phyloP scores from a whole-genome alignment of 2,888 invertebrate species.

The Stictocephala bisonia region DNA sequence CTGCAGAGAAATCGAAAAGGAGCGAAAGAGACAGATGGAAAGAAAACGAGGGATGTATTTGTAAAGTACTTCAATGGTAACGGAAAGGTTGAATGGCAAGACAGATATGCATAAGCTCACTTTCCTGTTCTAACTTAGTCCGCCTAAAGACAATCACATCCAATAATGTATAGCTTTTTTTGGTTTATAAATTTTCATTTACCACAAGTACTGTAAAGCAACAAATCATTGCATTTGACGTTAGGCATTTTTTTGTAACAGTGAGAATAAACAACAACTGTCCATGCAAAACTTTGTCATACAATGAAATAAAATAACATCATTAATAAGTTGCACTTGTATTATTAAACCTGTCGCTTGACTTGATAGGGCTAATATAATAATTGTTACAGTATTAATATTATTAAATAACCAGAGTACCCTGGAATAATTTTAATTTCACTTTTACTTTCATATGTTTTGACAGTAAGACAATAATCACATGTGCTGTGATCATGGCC shows the following conservation, averaged over 20 bases:
- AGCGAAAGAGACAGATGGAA: constrained; percentile 12
- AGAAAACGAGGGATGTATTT: constrained; percentile 47
- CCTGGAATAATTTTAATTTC: too few relatives aligned
- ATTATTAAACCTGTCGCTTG: constrained; percentile 10
- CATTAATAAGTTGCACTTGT: constrained; percentile 19
- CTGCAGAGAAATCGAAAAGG: constrained; percentile 37
- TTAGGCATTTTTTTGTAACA: constrained; percentile 1
- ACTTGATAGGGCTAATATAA: background rate
- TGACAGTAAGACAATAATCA: too few relatives aligned
- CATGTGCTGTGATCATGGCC: too few relatives aligned
- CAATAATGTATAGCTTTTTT: constrained; percentile 16
- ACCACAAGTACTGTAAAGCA: background rate
- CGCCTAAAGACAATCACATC: constrained; percentile 12
- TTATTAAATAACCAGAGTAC: background rate
- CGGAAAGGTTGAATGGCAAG: constrained; percentile 50
- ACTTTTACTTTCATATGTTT: too few relatives aligned
- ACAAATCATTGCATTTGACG: constrained; percentile 2
- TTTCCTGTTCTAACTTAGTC: background rate
- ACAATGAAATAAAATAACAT: constrained; percentile 19
- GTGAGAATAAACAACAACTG: constrained; percentile 23
- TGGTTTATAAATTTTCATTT: background rate
- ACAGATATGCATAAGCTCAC: constrained; percentile 34
- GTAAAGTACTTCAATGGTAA: constrained; percentile 50
- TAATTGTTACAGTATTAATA: background rate
- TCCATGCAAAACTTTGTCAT: constrained; percentile 20